These are phyloP conservation scores for Rynchops niger DNA, from an alignment of 2,113 vertebrate genomes.

Conservation along the genomic window DNA sequence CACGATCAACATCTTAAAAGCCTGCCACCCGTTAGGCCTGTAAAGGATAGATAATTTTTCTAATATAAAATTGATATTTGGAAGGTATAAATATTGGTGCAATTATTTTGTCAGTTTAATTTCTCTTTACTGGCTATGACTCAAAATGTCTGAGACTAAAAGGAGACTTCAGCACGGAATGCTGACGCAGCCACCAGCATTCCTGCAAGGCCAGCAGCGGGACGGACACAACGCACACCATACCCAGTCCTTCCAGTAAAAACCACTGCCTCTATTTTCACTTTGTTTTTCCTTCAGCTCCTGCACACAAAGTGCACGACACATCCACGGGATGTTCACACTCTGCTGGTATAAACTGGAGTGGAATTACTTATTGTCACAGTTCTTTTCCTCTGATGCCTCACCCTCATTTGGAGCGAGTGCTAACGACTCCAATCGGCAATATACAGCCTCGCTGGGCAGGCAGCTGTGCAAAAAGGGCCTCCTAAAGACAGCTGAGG, in stretches of 20 bases:
- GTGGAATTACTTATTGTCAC: not conserved
- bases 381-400: no score
- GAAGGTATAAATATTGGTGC: not conserved
- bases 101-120: not conserved
- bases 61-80: not conserved
- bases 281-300: not conserved
- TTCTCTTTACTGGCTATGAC: not conserved
- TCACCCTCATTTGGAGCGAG: not conserved
- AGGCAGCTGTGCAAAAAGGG: not conserved
- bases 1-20: not conserved
- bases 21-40: not conserved
- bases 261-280: not conserved
- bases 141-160: not conserved
- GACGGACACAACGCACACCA: fast-evolving
- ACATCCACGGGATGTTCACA: not conserved
- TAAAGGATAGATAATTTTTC: not conserved
- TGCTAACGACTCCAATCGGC: fast-evolving
- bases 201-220: fast-evolving
- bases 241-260: not conserved
- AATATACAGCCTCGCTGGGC: fast-evolving
- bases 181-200: fast-evolving
- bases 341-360: not conserved
- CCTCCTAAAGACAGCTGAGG: not conserved
- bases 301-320: fast-evolving
- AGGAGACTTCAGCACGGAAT: not conserved